A percentile compares a stretch with the other conserved stretches of the same genome.
phyloP scores from a whole-genome alignment of 2,888 invertebrate species.

The Cremastinae sp. region DNA sequence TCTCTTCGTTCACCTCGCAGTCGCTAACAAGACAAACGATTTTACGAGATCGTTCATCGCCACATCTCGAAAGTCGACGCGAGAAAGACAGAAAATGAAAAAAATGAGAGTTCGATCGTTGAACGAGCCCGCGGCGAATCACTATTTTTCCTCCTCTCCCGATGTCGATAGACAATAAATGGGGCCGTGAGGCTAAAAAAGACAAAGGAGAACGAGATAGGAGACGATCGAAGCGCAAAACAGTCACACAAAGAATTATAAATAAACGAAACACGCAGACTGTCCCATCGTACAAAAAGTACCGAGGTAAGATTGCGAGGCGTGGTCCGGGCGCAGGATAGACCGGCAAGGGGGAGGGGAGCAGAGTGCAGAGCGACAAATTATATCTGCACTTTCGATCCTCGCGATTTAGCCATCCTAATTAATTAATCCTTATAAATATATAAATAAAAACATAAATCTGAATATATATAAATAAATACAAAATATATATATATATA shows the following conservation, averaged over 20 bases:
- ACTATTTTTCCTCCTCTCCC: background rate
- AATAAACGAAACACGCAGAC: conserved; percentile 3
- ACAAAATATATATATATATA: conserved; percentile 34
- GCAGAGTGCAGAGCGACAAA: background rate
- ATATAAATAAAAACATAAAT: conserved; percentile 32
- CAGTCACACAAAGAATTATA: background rate
- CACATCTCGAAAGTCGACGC: background rate
- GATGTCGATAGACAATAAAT: conserved; percentile 18
- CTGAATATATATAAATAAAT: conserved; percentile 31
- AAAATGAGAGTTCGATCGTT: too few relatives aligned
- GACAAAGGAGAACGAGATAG: background rate
- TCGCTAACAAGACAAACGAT: too few relatives aligned
- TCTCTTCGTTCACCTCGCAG: too few relatives aligned
- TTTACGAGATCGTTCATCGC: too few relatives aligned
- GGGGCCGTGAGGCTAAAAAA: background rate
- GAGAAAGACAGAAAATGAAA: conserved; percentile 12
- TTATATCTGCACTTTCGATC: conserved; percentile 17
- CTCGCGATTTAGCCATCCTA: conserved; percentile 37
- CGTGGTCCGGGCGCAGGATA: too few relatives aligned
- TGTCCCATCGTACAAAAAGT: conserved; percentile 39
- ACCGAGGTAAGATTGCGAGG: conserved; percentile 1
- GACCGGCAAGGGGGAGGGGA: background rate
- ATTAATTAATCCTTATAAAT: background rate
- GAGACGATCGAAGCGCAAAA: conserved; percentile 9
- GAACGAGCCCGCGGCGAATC: too few relatives aligned